Evolutionary conservation across 2,888 invertebrate genomes (phyloP).

Genomic region (Pristionchus japonicus): DNA sequence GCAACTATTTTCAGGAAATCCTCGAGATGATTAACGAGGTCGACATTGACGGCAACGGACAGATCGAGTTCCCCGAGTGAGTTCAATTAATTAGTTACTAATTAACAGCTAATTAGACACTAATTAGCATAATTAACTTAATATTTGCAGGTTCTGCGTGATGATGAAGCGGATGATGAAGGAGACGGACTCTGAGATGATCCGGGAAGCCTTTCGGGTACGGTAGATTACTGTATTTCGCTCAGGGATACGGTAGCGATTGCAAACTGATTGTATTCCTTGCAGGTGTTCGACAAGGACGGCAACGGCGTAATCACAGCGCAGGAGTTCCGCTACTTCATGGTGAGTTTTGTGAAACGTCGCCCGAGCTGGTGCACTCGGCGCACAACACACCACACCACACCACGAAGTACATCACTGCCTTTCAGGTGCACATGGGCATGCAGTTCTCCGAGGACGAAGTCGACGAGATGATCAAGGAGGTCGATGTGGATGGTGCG

Average conservation of each 20-base stretch:
- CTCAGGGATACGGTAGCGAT: background rate
- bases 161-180: slow-evolving; percentile 73
- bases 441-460: slow-evolving; percentile 75
- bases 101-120: background rate
- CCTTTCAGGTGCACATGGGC: slow-evolving; percentile 70
- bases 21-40: slow-evolving; percentile 75
- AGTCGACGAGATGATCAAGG: slow-evolving; percentile 74
- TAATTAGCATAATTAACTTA: background rate
- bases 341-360: slow-evolving; percentile 53
- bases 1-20: slow-evolving; percentile 64
- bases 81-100: background rate
- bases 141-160: slow-evolving; percentile 66
- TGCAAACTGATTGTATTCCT: slow-evolving; percentile 39
- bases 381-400: slow-evolving; percentile 28
- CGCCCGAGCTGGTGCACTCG: background rate
- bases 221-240: slow-evolving; percentile 44
- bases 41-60: slow-evolving; percentile 74
- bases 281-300: slow-evolving; percentile 70
- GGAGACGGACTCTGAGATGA: slow-evolving; percentile 73
- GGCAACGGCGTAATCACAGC: slow-evolving; percentile 73
- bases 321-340: slow-evolving; percentile 72
- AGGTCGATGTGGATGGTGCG: slow-evolving; percentile 68
- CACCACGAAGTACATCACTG: background rate
- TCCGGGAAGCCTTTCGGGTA: slow-evolving; percentile 73
- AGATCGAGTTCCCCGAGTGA: slow-evolving; percentile 74